A percentile compares a stretch with the other conserved stretches of the same genome.
Conservation (phyloP, 2,888 invertebrate genomes). For the Eremobia ochroleuca region DNA sequence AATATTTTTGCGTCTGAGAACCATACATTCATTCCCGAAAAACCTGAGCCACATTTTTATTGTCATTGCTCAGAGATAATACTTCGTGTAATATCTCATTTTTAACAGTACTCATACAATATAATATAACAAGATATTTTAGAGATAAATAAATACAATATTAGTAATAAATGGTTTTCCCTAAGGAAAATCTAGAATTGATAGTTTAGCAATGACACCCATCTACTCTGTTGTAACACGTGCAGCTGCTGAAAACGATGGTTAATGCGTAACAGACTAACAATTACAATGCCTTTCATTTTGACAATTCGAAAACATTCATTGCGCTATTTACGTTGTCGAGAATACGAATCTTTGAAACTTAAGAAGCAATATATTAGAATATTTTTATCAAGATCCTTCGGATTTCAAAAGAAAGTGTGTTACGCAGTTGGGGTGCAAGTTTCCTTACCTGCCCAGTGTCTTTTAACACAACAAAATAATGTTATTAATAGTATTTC, state of each 20-base stretch:
- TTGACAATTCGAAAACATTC: neutral
- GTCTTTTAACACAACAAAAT: neutral
- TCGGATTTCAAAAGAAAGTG: neutral
- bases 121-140: conserved; percentile 3
- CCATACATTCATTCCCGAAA: neutral
- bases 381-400: neutral
- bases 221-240: neutral
- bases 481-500: neutral
- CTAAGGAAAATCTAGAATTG: neutral
- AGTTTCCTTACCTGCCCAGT: neutral
- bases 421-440: neutral
- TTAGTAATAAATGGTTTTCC: conserved; percentile 10
- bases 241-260: neutral
- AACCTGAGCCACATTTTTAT: neutral
- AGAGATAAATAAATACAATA: conserved; percentile 23
- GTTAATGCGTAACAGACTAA: neutral
- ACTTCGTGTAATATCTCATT: neutral
- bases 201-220: conserved; percentile 7
- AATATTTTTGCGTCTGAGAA: conserved; percentile 15
- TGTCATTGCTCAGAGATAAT: conserved; percentile 17
- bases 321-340: neutral
- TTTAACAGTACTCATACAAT: conserved; percentile 12
- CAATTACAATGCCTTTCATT: neutral
- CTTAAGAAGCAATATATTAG: neutral
- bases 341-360: neutral